Evolutionary conservation across 2,888 invertebrate species (phyloP).

Genomic region (Drepanosiphum platanoidis): DNA sequence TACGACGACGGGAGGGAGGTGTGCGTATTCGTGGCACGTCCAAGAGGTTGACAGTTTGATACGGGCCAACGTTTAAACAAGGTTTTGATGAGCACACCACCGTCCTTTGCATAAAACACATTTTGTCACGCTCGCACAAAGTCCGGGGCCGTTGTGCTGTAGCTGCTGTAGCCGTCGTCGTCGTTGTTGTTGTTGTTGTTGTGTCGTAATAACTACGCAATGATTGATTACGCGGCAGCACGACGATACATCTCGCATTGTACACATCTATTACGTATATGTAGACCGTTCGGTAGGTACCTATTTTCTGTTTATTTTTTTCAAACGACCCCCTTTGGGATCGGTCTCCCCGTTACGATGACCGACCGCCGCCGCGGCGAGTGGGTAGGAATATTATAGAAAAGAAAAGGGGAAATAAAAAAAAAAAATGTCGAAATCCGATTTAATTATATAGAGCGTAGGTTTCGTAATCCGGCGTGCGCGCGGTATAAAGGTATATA

Average conservation of each 20-base stretch:
- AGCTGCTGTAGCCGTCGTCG: background rate
- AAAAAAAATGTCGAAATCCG: slow-evolving; percentile 4
- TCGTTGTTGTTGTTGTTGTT: too few species aligned
- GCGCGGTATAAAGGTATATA: background rate
- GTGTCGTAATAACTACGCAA: background rate
- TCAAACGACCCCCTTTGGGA: background rate
- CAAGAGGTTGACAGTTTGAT: slow-evolving; percentile 35
- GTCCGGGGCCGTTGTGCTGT: background rate
- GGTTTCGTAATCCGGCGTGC: slow-evolving; percentile 28
- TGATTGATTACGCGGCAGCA: slow-evolving; percentile 44
- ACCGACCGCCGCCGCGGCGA: background rate
- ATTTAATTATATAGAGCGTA: slow-evolving; percentile 6
- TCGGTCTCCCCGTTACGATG: background rate
- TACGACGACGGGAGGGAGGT: background rate
- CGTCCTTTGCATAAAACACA: slow-evolving; percentile 17
- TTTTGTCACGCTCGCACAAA: slow-evolving; percentile 6
- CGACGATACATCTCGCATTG: background rate
- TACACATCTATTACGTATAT: background rate
- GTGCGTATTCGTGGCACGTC: slow-evolving; percentile 12
- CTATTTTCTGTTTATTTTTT: background rate
- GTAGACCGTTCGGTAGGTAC: background rate
- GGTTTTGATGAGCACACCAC: slow-evolving; percentile 26
- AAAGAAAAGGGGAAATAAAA: too few species aligned
- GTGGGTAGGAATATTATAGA: too few species aligned
- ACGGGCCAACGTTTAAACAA: slow-evolving; percentile 27